Evolutionary conservation across 2,797 vertebrate genomes (phyloP).

Genomic region (Crenuchus spilurus): DNA sequence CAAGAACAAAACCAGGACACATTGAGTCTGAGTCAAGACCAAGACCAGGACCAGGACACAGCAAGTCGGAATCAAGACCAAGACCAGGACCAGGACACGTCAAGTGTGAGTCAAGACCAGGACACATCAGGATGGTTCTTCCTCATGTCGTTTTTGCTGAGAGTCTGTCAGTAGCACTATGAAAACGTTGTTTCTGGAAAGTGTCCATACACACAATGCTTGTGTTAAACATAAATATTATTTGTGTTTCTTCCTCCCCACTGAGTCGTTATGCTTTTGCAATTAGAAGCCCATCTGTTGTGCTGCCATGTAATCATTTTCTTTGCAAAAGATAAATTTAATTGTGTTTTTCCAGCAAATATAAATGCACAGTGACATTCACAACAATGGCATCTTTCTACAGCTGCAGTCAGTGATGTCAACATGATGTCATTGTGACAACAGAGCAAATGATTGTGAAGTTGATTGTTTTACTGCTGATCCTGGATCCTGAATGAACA

Average conservation of each 20-base stretch:
- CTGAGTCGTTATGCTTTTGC: neutral
- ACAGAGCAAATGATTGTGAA: neutral
- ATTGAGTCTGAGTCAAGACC: too few species aligned
- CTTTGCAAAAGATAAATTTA: neutral
- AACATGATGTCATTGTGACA: conserved; percentile 5
- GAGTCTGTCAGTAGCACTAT: too few species aligned
- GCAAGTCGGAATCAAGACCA: too few species aligned
- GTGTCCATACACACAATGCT: neutral
- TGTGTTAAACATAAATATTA: neutral
- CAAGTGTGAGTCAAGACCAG: too few species aligned
- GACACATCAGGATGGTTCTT: neutral
- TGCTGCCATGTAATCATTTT: neutral
- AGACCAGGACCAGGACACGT: too few species aligned
- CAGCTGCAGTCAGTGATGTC: neutral
- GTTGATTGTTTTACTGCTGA: conserved; percentile 1
- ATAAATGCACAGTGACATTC: neutral
- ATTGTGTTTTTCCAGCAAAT: too few species aligned
- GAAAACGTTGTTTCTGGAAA: neutral
- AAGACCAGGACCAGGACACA: too few species aligned
- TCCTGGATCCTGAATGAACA: neutral
- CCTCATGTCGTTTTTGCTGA: neutral
- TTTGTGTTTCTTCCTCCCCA: neutral
- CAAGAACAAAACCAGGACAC: too few species aligned
- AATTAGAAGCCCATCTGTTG: neutral
- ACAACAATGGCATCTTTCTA: neutral